Evolutionary conservation across 2,888 invertebrate species (phyloP).

Genomic region (Caenorhabditis sp.): DNA sequence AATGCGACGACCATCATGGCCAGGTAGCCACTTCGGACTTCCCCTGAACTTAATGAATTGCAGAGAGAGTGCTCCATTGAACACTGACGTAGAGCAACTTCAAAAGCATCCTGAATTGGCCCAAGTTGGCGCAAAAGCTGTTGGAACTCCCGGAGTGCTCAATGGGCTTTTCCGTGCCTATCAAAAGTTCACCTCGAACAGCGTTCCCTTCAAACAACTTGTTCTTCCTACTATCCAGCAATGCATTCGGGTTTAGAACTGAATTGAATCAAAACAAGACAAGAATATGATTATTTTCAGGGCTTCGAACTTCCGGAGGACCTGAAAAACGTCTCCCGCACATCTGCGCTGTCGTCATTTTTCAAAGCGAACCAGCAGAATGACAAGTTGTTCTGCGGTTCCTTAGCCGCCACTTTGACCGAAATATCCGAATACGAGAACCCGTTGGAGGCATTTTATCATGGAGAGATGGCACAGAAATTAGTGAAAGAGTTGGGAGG

Average conservation of each 20-base stretch:
- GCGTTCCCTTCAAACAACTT: slow-evolving; percentile 49
- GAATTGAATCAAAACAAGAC: background rate
- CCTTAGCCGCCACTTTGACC: slow-evolving; percentile 46
- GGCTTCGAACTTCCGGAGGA: slow-evolving; percentile 45
- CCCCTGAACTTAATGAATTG: no score
- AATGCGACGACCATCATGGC: slow-evolving; percentile 44
- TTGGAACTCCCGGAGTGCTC: slow-evolving; percentile 51
- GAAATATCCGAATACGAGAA: slow-evolving; percentile 59
- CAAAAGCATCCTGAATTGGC: slow-evolving; percentile 25
- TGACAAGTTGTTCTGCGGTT: slow-evolving; percentile 49
- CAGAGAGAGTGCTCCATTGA: slow-evolving; percentile 49
- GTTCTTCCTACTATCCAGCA: slow-evolving; percentile 48
- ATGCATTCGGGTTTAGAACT: slow-evolving; percentile 24
- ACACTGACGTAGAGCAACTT: slow-evolving; percentile 30
- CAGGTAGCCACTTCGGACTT: slow-evolving; percentile 16
- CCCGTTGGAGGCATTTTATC: slow-evolving; percentile 58
- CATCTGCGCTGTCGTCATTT: slow-evolving; percentile 20
- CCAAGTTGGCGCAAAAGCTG: slow-evolving; percentile 37
- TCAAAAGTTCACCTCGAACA: slow-evolving; percentile 36
- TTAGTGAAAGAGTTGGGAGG: slow-evolving; percentile 44
- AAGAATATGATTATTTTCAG: background rate
- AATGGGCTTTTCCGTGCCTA: slow-evolving; percentile 55
- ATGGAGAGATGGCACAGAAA: slow-evolving; percentile 43
- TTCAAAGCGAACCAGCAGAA: slow-evolving; percentile 33
- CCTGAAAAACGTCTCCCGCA: slow-evolving; percentile 17